Percentiles rank a stretch among this genome's conserved stretches.
These are phyloP conservation scores for Podarcis lilfordi DNA, from an alignment of 2,797 vertebrate genomes.

Conservation along the genomic window DNA sequence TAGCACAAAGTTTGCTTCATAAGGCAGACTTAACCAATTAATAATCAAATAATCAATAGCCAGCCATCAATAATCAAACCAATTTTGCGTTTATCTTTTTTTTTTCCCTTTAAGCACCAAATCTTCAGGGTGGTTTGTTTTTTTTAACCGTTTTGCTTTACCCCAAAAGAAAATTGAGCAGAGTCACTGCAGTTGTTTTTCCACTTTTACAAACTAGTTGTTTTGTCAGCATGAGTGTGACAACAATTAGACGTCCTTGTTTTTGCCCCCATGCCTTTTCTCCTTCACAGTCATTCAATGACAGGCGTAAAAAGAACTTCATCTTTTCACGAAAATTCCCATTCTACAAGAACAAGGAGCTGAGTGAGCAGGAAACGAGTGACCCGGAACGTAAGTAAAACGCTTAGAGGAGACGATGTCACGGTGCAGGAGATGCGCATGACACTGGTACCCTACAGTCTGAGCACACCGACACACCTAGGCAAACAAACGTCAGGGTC, in stretches of 20 bases:
- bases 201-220: constrained; percentile 85
- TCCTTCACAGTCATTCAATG: constrained; percentile 99
- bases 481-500: constrained; percentile 71
- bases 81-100: no score
- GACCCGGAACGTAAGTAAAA: constrained; percentile 98
- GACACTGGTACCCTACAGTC: constrained; percentile 62
- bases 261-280: constrained; percentile 95
- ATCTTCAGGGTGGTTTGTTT: background rate
- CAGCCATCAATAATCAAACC: no score
- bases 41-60: background rate
- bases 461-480: constrained; percentile 63
- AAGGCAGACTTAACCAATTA: background rate
- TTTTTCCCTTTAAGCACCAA: background rate
- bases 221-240: constrained; percentile 97
- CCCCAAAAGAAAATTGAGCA: background rate
- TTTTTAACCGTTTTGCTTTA: background rate
- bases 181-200: constrained; percentile 83
- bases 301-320: constrained; percentile 99
- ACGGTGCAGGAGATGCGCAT: constrained; percentile 78
- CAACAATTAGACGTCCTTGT: constrained; percentile 92
- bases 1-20: background rate
- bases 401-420: constrained; percentile 78
- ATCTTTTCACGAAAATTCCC: constrained; percentile 99
- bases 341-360: constrained; percentile 99
- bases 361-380: constrained; percentile 95